phyloP scores from a whole-genome alignment of 2,888 invertebrate genomes.

The Chromoteleia sp. region DNA sequence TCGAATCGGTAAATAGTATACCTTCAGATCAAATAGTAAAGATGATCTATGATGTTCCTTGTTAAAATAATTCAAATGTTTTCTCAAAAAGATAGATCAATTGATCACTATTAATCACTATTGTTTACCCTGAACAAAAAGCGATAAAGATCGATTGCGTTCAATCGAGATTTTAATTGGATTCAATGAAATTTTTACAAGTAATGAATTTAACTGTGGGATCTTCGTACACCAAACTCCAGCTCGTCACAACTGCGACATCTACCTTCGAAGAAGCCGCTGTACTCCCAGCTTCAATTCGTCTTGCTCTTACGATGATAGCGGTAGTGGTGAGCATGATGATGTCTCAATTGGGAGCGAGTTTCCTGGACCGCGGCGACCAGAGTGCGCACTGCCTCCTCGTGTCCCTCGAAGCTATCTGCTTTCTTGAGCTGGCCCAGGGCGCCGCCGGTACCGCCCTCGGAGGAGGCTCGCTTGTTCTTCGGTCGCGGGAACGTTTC shows the following conservation, averaged over 20 bases:
- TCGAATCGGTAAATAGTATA: too few species aligned
- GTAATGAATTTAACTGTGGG: background rate
- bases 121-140: too few species aligned
- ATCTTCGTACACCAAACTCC: background rate
- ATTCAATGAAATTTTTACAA: too few species aligned
- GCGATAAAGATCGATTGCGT: too few species aligned
- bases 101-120: too few species aligned
- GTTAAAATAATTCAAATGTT: too few species aligned
- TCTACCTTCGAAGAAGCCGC: conserved; percentile 27
- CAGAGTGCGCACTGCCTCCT: conserved; percentile 88
- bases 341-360: conserved; percentile 85
- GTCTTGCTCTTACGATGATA: conserved; percentile 83
- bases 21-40: too few species aligned
- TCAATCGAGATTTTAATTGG: too few species aligned
- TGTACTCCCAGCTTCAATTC: conserved; percentile 74
- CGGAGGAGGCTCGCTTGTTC: conserved; percentile 77
- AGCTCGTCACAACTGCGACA: conserved; percentile 54
- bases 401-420: conserved; percentile 89
- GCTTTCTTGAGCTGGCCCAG: conserved; percentile 86
- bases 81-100: too few species aligned
- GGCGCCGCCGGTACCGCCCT: conserved; percentile 70
- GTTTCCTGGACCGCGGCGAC: conserved; percentile 89
- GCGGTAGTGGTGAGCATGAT: conserved; percentile 81
- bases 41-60: too few species aligned
- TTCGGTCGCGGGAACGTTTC: conserved; percentile 87